Percentiles rank a stretch among this genome's conserved stretches.
Conservation (phyloP, 1,140 invertebrate genomes). For the Caenorhabditis brenneri region DNA sequence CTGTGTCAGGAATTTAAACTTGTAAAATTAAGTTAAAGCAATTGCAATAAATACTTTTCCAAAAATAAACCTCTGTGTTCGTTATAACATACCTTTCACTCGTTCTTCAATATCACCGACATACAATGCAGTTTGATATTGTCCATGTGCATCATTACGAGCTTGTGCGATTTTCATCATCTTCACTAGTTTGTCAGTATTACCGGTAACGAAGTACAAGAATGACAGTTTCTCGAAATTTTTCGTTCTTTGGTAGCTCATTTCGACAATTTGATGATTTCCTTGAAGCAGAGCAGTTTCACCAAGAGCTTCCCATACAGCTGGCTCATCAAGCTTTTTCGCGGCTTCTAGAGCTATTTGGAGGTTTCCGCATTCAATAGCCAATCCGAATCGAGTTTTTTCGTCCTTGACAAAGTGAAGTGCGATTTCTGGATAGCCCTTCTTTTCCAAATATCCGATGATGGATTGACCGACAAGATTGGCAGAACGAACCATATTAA, state of each 20-base stretch:
- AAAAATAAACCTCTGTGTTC: no score
- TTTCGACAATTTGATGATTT: slow-evolving; percentile 81
- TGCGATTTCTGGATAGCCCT: slow-evolving; percentile 99
- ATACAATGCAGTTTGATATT: slow-evolving; percentile 91
- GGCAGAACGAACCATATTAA: slow-evolving; percentile 73
- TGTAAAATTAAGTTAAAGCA: no score
- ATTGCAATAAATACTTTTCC: no score
- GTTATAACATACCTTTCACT: slow-evolving; percentile 79
- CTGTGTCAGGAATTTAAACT: no score
- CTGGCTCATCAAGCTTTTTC: slow-evolving; percentile 87
- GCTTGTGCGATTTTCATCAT: slow-evolving; percentile 99
- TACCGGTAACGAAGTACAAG: slow-evolving; percentile 96
- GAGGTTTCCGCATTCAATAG: slow-evolving; percentile 97
- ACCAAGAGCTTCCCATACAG: slow-evolving; percentile 94
- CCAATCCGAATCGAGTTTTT: slow-evolving; percentile 92
- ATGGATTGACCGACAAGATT: slow-evolving; percentile 97
- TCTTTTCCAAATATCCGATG: slow-evolving; percentile 97
- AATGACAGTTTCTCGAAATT: slow-evolving; percentile 99
- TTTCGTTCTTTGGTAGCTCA: slow-evolving; percentile 99
- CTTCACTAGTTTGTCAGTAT: slow-evolving; percentile 93
- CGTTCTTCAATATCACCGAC: slow-evolving; percentile 90
- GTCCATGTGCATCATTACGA: slow-evolving; percentile 89
- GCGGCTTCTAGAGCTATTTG: slow-evolving; percentile 87
- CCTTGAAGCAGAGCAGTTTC: slow-evolving; percentile 85
- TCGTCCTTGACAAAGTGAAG: slow-evolving; percentile 99